Evolutionary conservation across 2,113 vertebrate genomes (phyloP).

Genomic region (human (Homo sapiens)): DNA sequence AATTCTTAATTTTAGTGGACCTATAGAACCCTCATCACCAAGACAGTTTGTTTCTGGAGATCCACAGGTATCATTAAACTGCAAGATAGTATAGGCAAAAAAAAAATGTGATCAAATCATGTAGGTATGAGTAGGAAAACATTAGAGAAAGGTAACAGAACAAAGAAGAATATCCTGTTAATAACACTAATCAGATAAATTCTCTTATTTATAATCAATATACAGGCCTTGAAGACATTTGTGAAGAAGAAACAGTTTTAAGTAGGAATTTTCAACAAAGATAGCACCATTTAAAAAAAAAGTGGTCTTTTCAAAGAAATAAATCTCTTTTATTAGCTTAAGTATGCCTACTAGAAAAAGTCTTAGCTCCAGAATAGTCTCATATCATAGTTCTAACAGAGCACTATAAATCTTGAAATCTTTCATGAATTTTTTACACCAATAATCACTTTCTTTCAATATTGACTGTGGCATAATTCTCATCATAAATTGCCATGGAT

Average conservation of each 20-base stretch:
- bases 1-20: neutral
- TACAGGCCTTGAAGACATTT: neutral
- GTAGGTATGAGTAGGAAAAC: neutral
- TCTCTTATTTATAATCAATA: neutral
- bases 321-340: neutral
- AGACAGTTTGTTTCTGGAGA: neutral
- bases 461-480: neutral
- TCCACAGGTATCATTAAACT: neutral
- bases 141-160: neutral
- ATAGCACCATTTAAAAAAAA: neutral
- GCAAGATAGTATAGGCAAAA: neutral
- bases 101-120: neutral
- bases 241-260: neutral
- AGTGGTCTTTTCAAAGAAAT: neutral
- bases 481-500: neutral
- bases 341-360: neutral
- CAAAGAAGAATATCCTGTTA: neutral
- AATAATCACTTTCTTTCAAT: neutral
- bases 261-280: neutral
- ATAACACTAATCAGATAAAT: neutral
- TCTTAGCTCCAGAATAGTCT: neutral
- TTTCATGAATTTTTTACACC: neutral
- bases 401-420: neutral
- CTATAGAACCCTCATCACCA: fast-evolving
- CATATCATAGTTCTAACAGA: neutral